These are phyloP conservation scores for Babylonia areolata DNA, from an alignment of 1,140 invertebrate genomes.

Conservation along the genomic window DNA sequence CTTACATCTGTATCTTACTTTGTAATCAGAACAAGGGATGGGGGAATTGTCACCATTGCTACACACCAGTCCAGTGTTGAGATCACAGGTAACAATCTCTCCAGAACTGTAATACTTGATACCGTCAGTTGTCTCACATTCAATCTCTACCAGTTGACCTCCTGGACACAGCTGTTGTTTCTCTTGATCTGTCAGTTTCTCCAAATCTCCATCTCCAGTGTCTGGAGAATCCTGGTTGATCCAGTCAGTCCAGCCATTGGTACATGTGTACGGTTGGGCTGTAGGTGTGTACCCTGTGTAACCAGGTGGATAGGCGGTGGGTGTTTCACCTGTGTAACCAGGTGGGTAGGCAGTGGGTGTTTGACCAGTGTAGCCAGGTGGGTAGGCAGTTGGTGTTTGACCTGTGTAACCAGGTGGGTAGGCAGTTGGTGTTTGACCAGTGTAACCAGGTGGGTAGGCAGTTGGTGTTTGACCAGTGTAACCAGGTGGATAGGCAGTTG, in stretches of 20 bases:
- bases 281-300: conserved; percentile 25
- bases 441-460: conserved; percentile 1
- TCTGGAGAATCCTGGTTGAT: conserved; percentile 62
- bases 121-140: conserved; percentile 51
- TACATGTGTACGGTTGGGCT: conserved; percentile 45
- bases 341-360: conserved; percentile 20
- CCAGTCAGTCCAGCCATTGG: conserved; percentile 57
- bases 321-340: not conserved
- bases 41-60: conserved; percentile 42
- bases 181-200: conserved; percentile 46
- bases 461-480: conserved; percentile 33
- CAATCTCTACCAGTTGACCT: conserved; percentile 42
- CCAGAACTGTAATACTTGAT: conserved; percentile 25
- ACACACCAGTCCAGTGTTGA: conserved; percentile 41
- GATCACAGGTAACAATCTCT: conserved; percentile 33
- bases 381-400: conserved; percentile 22
- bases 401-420: not conserved
- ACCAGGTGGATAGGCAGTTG: conserved; percentile 1
- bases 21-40: conserved; percentile 66
- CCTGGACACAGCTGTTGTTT: conserved; percentile 28
- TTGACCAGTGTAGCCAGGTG: not conserved
- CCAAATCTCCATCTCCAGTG: conserved; percentile 57
- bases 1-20: conserved; percentile 69
- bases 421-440: not conserved
- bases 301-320: not conserved